Base-by-base conservation (phyloP, 2,113 vertebrate genomes). In the Hippocampus abdominalis region DNA sequence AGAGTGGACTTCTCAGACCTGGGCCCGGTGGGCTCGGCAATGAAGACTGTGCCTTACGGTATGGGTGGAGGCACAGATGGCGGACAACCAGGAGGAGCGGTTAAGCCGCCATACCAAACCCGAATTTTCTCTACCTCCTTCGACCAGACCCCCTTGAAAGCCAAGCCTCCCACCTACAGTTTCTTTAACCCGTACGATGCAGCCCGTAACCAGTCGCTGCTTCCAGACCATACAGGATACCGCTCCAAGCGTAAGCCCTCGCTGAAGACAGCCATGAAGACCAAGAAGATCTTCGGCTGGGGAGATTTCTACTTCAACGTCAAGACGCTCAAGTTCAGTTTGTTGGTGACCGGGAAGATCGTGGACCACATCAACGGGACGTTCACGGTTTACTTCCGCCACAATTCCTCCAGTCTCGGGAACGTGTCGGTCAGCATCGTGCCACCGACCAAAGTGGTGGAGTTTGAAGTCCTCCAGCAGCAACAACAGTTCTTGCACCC, bases 221-320 rank as follows among this genome's bases (percentile, higher is more conserved):
- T 85, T 0, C 79, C 89, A 23, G 93, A 94, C 61, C 91, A 91
- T 72, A 94, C 83, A 0, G 93, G 80, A 60, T 92, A 91, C 85
- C 94, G 92, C 11, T 83, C 91, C 63, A 96, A 94, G 66, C 95
- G 95, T 79, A 97, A 98, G 84, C 95, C 95, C 39, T 87, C 89
- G 0, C 86, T 94, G 75, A 97, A 97, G n/a, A 93, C 94, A 0
- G 85, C 94, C 59, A 86, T 90, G 89, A 96, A 96, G 73, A 91
- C 93, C 85, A 97, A 96, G 88, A 99, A 98, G 91, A 96, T 97
- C 64, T 98, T 98, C 0, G 96, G 97, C 48, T 99, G 97, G 97
- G 97, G 97, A 0, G 95, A 98, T 82, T 99, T 99, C 91, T 98
- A 96, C 92, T 95, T 98, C 85, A 96, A 94, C 68, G 95, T 98